Evolutionary conservation across 2,888 invertebrate genomes (phyloP).

Genomic region (Griposia aprilina): DNA sequence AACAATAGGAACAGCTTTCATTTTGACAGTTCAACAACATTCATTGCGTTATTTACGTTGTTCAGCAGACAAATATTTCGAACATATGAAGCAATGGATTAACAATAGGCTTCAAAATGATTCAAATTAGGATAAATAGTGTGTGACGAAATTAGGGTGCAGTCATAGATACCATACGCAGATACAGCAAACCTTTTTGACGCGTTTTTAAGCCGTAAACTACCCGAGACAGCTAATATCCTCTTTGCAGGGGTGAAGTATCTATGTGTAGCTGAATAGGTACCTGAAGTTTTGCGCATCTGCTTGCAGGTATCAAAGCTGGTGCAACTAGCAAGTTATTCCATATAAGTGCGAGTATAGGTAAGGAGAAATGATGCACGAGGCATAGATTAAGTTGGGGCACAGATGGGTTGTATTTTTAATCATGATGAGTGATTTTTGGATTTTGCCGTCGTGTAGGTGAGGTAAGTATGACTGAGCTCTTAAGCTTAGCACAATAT

Average conservation of each 20-base stretch:
- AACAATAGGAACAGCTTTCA: too few relatives aligned
- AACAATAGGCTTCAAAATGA: too few relatives aligned
- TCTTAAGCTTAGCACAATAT: too few relatives aligned
- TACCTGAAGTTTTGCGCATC: constrained; percentile 59
- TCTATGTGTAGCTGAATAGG: constrained; percentile 33
- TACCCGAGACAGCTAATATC: constrained; percentile 57
- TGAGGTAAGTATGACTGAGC: too few relatives aligned
- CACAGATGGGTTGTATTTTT: not conserved
- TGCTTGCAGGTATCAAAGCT: constrained; percentile 48
- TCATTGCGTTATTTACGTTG: too few relatives aligned
- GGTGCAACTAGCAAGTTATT: constrained; percentile 50
- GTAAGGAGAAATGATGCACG: constrained; percentile 40
- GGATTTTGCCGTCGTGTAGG: too few relatives aligned
- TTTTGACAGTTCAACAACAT: too few relatives aligned
- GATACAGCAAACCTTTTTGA: constrained; percentile 9
- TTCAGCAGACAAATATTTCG: too few relatives aligned
- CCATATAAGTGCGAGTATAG: constrained; percentile 48
- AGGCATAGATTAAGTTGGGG: constrained; percentile 39
- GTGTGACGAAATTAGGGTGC: not conserved
- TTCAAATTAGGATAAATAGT: too few relatives aligned
- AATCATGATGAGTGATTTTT: too few relatives aligned
- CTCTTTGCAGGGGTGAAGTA: constrained; percentile 27
- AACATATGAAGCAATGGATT: too few relatives aligned
- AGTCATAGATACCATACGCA: not conserved
- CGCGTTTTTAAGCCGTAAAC: constrained; percentile 46